phyloP scores from a whole-genome alignment of 2,888 invertebrate genomes.

The Lingula anatina region DNA sequence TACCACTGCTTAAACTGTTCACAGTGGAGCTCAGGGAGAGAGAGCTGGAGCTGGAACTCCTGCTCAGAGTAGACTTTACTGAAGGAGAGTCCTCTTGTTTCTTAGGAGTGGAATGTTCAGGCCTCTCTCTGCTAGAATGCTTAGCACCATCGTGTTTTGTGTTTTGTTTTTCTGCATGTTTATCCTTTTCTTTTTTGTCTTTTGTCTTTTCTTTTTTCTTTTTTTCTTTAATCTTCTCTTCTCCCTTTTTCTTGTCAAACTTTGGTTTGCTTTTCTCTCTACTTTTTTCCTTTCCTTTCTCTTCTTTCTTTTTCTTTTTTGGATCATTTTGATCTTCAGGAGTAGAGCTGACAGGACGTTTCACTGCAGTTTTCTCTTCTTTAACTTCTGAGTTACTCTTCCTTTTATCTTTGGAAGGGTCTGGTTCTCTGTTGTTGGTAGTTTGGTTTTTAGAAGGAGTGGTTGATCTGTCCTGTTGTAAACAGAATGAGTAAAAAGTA shows the following conservation, averaged over 20 bases:
- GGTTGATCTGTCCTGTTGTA: background rate
- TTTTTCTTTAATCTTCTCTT: no score
- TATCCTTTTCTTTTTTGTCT: no score
- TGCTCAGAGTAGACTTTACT: background rate
- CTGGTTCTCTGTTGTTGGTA: background rate
- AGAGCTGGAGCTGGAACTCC: background rate
- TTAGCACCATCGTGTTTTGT: no score
- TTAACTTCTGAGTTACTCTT: background rate
- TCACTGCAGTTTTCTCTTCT: background rate
- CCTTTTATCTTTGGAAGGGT: background rate
- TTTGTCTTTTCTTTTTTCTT: no score
- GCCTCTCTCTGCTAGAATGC: no score
- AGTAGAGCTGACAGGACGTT: background rate
- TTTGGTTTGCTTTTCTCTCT: background rate
- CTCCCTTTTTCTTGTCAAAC: background rate
- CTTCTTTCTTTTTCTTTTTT: background rate
- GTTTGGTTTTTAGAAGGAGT: no score
- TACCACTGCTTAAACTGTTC: slow-evolving; percentile 3
- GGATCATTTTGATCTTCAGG: background rate
- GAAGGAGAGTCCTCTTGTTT: slow-evolving; percentile 6
- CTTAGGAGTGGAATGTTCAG: no score
- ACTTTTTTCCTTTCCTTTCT: background rate
- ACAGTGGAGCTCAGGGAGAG: background rate
- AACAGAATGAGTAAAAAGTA: background rate
- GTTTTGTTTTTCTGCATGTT: no score